phyloP scores from a whole-genome alignment of 2,888 invertebrate species.

The Sphaerophoria taeniata region DNA sequence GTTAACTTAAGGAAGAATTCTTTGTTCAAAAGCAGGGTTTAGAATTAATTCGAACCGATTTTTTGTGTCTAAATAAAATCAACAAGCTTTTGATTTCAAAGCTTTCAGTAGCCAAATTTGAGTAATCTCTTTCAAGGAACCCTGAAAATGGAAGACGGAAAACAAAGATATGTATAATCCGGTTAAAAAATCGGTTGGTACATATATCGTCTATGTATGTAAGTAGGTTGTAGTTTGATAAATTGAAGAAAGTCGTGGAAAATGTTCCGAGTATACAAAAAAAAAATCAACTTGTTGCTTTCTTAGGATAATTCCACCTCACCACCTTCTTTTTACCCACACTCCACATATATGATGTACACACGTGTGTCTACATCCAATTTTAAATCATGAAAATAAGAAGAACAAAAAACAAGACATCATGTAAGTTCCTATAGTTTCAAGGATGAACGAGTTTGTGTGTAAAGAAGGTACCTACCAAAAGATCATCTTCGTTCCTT shows the following conservation, averaged over 20 bases:
- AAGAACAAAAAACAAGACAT: neutral
- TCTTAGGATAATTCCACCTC: neutral
- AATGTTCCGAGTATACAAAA: neutral
- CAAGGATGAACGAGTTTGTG: conserved; percentile 1
- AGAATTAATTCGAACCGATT: no score
- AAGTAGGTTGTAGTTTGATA: neutral
- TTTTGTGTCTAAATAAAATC: no score
- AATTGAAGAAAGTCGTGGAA: neutral
- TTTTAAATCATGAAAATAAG: conserved; percentile 4
- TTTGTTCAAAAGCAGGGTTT: neutral
- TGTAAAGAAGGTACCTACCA: conserved; percentile 54
- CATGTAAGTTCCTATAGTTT: neutral
- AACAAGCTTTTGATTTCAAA: no score
- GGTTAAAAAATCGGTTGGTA: neutral
- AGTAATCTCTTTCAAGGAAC: no score
- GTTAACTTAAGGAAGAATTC: no score
- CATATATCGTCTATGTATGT: neutral
- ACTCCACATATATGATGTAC: neutral
- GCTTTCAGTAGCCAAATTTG: no score
- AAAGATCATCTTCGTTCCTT: conserved; percentile 70
- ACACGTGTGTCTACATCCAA: neutral
- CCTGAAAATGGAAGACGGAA: no score
- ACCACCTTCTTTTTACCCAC: neutral
- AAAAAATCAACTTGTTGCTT: conserved; percentile 21
- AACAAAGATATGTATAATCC: no score